phyloP scores from a whole-genome alignment of 1,140 invertebrate species.

The Drosophila nebulosa region DNA sequence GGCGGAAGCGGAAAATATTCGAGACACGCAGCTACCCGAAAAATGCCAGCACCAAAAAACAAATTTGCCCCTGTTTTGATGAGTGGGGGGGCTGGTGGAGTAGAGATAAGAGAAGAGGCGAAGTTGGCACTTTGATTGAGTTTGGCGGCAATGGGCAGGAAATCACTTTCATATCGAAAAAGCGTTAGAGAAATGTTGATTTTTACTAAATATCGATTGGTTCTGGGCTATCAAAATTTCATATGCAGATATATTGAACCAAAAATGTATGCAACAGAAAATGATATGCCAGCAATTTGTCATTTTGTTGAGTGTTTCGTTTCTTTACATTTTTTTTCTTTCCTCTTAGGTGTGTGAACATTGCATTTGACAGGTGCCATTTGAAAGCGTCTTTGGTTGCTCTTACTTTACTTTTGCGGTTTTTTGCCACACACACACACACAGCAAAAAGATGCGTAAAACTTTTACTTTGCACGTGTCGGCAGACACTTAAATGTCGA shows the following conservation, averaged over 20 bases:
- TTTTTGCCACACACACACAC: too few relatives aligned
- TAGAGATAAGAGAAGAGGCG: conserved; percentile 23
- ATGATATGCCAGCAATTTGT: conserved; percentile 52
- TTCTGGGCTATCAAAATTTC: conserved; percentile 57
- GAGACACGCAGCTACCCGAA: conserved; percentile 53
- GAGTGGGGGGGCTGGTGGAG: too few relatives aligned
- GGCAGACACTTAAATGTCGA: conserved; percentile 71
- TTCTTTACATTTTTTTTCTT: neutral
- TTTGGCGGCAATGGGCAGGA: conserved; percentile 47
- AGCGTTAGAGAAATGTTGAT: conserved; percentile 8
- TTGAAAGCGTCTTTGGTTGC: conserved; percentile 28
- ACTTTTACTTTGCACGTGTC: conserved; percentile 67
- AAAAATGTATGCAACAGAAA: conserved; percentile 46
- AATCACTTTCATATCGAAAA: conserved; percentile 43
- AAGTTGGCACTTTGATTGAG: conserved; percentile 36
- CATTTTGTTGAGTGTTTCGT: conserved; percentile 8
- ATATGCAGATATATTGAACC: conserved; percentile 55
- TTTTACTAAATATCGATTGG: conserved; percentile 57
- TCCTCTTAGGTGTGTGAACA: neutral
- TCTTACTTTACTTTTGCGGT: conserved; percentile 40
- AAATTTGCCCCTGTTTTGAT: too few relatives aligned
- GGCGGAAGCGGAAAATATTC: conserved; percentile 69
- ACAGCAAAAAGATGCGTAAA: conserved; percentile 46
- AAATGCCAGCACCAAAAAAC: too few relatives aligned
- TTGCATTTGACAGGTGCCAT: conserved; percentile 25